Percentiles rank a stretch among this genome's conserved stretches.
phyloP scores from a whole-genome alignment of 2,888 invertebrate species.

The Tenthredo distinguenda region DNA sequence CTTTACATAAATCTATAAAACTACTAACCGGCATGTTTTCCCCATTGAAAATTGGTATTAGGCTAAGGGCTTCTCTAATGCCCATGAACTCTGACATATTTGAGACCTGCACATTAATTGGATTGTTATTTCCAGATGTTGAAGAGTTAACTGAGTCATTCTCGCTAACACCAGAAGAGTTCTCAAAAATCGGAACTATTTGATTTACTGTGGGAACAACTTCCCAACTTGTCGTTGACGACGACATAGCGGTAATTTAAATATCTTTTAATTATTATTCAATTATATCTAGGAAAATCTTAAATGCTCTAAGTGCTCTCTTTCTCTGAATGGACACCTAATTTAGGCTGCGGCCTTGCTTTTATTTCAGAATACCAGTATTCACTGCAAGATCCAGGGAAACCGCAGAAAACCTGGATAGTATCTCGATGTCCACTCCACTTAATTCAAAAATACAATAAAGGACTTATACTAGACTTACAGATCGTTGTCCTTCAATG shows the following conservation, averaged over 20 bases:
- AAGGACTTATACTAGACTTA: conserved; percentile 10
- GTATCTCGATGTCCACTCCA: conserved; percentile 23
- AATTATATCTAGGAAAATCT: background rate
- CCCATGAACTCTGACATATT: background rate
- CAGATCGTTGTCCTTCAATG: background rate
- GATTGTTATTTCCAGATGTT: background rate
- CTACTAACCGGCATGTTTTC: too few species aligned
- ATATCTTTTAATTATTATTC: background rate
- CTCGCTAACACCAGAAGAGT: background rate
- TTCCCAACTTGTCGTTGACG: background rate
- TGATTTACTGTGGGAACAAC: background rate
- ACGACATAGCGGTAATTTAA: background rate
- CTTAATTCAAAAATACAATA: background rate
- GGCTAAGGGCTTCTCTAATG: background rate
- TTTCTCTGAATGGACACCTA: background rate
- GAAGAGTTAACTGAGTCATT: background rate
- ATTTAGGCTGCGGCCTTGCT: conserved; percentile 15
- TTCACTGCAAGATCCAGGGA: conserved; percentile 25
- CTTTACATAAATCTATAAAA: too few species aligned
- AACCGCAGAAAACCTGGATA: conserved; percentile 37
- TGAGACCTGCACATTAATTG: background rate
- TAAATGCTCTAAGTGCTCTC: background rate
- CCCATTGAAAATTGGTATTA: background rate
- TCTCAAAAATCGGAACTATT: background rate
- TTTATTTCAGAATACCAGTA: background rate